Conservation (phyloP, 1,140 invertebrate genomes). For the Macrostomum lignano region DNA sequence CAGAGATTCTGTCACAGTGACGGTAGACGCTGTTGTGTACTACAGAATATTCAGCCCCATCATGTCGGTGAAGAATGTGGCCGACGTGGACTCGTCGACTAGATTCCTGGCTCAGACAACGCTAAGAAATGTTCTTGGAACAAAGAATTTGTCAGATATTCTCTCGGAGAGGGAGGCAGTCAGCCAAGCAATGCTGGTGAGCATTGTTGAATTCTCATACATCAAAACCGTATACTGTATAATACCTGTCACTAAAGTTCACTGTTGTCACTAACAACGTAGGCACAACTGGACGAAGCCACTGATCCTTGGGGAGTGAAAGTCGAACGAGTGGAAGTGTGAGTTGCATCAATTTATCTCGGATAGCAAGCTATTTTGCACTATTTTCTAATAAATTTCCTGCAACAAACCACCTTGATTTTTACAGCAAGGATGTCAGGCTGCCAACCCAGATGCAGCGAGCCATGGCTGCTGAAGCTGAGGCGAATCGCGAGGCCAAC, state of each 20-base stretch:
- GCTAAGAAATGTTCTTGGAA: slow-evolving; percentile 61
- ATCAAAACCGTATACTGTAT: too few species aligned
- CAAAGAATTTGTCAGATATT: slow-evolving; percentile 58
- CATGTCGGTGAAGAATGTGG: slow-evolving; percentile 80
- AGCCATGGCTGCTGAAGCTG: slow-evolving; percentile 2
- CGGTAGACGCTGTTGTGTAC: too few species aligned
- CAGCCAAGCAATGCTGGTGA: slow-evolving; percentile 51
- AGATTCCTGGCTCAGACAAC: too few species aligned
- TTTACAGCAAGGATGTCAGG: slow-evolving; percentile 1
- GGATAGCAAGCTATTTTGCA: background rate
- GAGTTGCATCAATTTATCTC: slow-evolving; percentile 9
- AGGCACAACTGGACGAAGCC: too few species aligned
- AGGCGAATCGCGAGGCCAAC: background rate
- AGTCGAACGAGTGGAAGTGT: slow-evolving; percentile 3
- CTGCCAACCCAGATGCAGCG: background rate
- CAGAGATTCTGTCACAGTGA: slow-evolving; percentile 65
- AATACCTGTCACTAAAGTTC: too few species aligned
- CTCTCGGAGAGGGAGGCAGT: slow-evolving; percentile 65
- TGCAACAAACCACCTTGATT: too few species aligned
- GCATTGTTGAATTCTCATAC: too few species aligned
- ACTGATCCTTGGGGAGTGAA: slow-evolving; percentile 5
- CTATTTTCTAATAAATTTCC: too few species aligned
- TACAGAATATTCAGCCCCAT: too few species aligned
- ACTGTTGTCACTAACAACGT: too few species aligned
- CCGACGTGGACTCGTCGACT: slow-evolving; percentile 50